Conservation (phyloP, 2,888 invertebrate species). For the Latheticus oryzae region DNA sequence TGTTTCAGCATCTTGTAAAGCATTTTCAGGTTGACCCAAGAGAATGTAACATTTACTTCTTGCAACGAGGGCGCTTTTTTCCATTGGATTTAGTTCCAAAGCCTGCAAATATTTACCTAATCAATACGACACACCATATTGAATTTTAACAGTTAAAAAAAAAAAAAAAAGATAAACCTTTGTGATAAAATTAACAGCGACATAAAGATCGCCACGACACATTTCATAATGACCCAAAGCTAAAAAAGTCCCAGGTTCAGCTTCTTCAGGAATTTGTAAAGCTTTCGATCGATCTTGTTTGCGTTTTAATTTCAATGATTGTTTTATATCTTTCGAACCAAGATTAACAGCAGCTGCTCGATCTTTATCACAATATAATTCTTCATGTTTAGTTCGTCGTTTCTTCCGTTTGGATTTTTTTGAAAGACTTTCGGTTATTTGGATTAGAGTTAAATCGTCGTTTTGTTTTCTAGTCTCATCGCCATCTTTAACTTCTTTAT, state of each 20-base stretch:
- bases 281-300: slow-evolving; percentile 80
- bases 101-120: slow-evolving; percentile 73
- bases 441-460: slow-evolving; percentile 43
- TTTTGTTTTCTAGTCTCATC: slow-evolving; percentile 35
- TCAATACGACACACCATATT: slow-evolving; percentile 32
- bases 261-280: slow-evolving; percentile 81
- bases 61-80: slow-evolving; percentile 87
- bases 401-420: slow-evolving; percentile 61
- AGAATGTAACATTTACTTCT: slow-evolving; percentile 90
- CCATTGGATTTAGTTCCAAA: slow-evolving; percentile 84
- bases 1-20: slow-evolving; percentile 85
- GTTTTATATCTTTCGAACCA: slow-evolving; percentile 89
- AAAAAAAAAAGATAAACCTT: slow-evolving; percentile 71
- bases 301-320: slow-evolving; percentile 82
- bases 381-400: slow-evolving; percentile 71
- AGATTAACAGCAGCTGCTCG: slow-evolving; percentile 89
- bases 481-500: slow-evolving; percentile 52
- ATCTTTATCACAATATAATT: slow-evolving; percentile 90
- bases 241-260: slow-evolving; percentile 80
- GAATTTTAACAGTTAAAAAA: slow-evolving; percentile 4
- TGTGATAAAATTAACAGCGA: slow-evolving; percentile 80
- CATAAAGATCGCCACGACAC: slow-evolving; percentile 77
- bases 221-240: slow-evolving; percentile 83
- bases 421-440: slow-evolving; percentile 52
- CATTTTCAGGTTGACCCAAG: slow-evolving; percentile 85